phyloP scores from a whole-genome alignment of 1,140 invertebrate species.

The Ridgeia piscesae region DNA sequence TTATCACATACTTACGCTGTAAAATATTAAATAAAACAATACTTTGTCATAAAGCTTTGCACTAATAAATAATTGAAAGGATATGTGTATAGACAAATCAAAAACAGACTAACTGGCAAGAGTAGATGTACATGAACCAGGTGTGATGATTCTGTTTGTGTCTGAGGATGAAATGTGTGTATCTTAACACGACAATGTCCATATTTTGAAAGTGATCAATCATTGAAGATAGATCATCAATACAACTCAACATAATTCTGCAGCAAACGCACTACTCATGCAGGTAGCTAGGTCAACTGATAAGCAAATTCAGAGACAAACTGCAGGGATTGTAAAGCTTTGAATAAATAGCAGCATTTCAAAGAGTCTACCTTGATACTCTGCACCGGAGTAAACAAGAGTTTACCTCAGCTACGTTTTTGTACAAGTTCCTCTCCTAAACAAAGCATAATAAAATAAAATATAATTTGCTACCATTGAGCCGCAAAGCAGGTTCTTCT shows the following conservation, averaged over 20 bases:
- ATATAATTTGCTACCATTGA: not conserved
- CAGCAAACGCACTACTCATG: not conserved
- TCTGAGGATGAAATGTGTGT: not conserved
- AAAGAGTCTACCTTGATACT: not conserved
- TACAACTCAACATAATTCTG: not conserved
- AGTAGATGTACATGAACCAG: no score
- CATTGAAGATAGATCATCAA: not conserved
- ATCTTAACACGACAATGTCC: not conserved
- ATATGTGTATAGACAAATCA: no score
- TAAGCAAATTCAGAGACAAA: not conserved
- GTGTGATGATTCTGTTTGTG: no score
- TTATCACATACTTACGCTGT: no score
- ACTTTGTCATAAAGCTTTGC: no score
- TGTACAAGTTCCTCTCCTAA: not conserved
- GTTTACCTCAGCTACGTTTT: not conserved
- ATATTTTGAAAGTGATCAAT: not conserved
- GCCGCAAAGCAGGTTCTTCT: not conserved
- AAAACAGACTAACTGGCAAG: no score
- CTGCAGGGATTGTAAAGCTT: not conserved
- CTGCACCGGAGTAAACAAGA: not conserved
- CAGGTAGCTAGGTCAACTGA: not conserved
- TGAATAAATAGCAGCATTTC: not conserved
- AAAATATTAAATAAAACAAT: no score
- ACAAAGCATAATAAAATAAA: conserved; percentile 2
- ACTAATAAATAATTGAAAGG: no score